Conservation (phyloP, 2,888 invertebrate genomes). For the Brachynemurus nebulosus region DNA sequence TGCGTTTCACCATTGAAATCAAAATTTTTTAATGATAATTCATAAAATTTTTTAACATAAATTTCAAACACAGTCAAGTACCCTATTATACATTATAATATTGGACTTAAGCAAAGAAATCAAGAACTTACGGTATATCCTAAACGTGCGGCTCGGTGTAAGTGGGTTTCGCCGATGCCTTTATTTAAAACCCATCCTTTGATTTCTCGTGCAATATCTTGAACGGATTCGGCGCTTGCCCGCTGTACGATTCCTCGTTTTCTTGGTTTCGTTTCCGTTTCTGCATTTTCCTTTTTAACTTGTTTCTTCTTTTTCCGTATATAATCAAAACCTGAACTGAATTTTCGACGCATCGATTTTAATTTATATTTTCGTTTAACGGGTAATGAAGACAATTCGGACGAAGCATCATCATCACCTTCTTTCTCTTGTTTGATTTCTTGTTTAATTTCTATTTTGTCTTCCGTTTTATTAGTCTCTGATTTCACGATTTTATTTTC, state of each 20-base stretch:
- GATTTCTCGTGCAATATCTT: conserved; percentile 73
- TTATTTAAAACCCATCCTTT: conserved; percentile 89
- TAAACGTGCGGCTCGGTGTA: conserved; percentile 81
- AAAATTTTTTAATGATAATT: too few relatives aligned
- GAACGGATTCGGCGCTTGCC: conserved; percentile 49
- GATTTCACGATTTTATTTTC: conserved; percentile 18
- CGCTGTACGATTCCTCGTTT: conserved; percentile 33
- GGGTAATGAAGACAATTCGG: conserved; percentile 20
- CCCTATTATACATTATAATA: too few relatives aligned
- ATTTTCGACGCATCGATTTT: conserved; percentile 55
- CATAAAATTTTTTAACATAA: too few relatives aligned
- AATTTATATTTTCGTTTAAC: conserved; percentile 44
- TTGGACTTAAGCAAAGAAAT: neutral
- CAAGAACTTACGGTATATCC: conserved; percentile 61
- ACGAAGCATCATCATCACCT: conserved; percentile 28
- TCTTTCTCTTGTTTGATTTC: conserved; percentile 24
- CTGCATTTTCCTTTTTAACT: conserved; percentile 39
- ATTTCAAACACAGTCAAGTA: too few relatives aligned
- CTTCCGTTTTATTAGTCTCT: conserved; percentile 20
- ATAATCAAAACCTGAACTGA: conserved; percentile 78
- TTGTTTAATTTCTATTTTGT: conserved; percentile 23
- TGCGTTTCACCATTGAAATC: too few relatives aligned
- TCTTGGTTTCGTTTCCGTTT: conserved; percentile 28
- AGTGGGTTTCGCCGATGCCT: conserved; percentile 82
- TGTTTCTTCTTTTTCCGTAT: conserved; percentile 78